phyloP scores from a whole-genome alignment of 2,113 vertebrate species.

The Paradisaea rubra region DNA sequence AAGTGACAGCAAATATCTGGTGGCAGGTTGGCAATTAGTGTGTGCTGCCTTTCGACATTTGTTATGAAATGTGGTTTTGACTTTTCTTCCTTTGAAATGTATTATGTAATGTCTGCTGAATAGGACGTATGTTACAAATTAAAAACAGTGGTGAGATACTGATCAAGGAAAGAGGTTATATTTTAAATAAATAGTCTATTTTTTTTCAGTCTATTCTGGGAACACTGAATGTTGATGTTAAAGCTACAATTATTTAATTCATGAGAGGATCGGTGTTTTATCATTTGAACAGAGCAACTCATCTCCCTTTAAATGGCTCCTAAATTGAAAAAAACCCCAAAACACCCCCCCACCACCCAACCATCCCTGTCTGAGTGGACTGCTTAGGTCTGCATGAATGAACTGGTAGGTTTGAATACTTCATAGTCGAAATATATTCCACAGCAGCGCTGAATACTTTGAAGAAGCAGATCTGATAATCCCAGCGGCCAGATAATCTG shows the following conservation, averaged over 20 bases:
- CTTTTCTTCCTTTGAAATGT: background rate
- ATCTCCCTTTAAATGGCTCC: background rate
- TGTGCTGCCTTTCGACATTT: background rate
- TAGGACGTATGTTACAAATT: background rate
- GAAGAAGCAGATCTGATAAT: background rate
- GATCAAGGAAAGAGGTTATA: background rate
- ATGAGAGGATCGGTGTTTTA: background rate
- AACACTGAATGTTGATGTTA: background rate
- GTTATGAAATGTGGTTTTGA: background rate
- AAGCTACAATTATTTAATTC: background rate
- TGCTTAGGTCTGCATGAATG: background rate
- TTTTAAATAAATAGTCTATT: background rate
- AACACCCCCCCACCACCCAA: rapidly evolving
- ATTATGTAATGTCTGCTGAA: background rate
- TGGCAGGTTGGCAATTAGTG: background rate
- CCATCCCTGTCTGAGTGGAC: background rate
- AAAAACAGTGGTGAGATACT: background rate
- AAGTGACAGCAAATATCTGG: background rate
- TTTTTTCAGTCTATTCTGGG: background rate
- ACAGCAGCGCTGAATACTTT: background rate
- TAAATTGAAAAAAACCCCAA: background rate
- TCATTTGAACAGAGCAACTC: background rate
- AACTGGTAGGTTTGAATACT: background rate
- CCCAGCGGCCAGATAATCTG: background rate
- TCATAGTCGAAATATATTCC: background rate